A percentile compares a stretch with the other conserved stretches of the same genome.
These are phyloP conservation scores for Monomorium pharaonis DNA, from an alignment of 1,140 invertebrate species.

Conservation along the genomic window DNA sequence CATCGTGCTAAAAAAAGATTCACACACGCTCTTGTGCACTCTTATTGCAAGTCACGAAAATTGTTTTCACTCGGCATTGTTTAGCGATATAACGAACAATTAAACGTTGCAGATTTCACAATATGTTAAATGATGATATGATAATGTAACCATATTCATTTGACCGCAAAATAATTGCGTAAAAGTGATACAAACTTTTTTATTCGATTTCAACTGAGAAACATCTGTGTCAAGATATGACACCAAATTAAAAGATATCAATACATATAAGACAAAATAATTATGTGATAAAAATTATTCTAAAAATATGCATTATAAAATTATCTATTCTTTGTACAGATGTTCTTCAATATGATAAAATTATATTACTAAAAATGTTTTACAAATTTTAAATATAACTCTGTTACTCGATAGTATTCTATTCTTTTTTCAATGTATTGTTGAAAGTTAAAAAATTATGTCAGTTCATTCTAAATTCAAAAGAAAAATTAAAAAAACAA, in stretches of 20 bases:
- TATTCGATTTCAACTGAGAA: neutral
- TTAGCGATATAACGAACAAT: conserved; percentile 5
- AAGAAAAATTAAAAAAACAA: neutral
- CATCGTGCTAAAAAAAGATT: conserved; percentile 48
- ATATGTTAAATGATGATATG: neutral
- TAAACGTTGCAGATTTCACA: neutral
- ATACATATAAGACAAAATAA: neutral
- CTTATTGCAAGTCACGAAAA: conserved; percentile 33
- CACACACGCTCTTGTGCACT: neutral
- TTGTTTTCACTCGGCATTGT: conserved; percentile 36
- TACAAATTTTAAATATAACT: neutral
- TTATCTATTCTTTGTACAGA: neutral
- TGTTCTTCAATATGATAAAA: neutral
- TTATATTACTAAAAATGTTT: neutral
- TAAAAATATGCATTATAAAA: neutral
- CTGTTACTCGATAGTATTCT: neutral
- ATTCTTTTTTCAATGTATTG: neutral
- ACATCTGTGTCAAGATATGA: neutral
- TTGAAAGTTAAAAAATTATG: neutral
- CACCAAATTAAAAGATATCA: neutral
- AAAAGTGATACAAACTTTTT: neutral
- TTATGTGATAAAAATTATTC: neutral
- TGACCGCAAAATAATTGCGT: neutral
- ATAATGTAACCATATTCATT: neutral
- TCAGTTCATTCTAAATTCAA: neutral